Percentiles rank a stretch among this genome's conserved stretches.
phyloP scores from a whole-genome alignment of 2,113 vertebrate genomes.

The Macheiramphus alcinus region DNA sequence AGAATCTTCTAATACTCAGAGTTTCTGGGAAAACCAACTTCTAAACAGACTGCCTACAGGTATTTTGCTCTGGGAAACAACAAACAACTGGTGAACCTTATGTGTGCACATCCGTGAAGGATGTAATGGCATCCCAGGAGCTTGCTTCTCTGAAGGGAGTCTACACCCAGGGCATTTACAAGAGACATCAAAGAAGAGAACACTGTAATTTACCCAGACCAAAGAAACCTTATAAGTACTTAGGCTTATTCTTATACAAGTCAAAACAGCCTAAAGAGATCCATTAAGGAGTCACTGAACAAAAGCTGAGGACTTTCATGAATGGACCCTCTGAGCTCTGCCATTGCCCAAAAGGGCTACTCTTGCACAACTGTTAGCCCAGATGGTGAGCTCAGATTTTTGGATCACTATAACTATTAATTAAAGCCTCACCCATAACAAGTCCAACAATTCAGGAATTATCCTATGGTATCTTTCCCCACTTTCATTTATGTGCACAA shows the following conservation, averaged over 20 bases:
- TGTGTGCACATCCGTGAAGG: rapidly evolving
- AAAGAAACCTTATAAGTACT: not conserved
- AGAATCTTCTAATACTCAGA: not conserved
- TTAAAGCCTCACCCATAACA: not conserved
- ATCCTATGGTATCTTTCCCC: not conserved
- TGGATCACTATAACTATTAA: not conserved
- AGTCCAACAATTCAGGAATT: not conserved
- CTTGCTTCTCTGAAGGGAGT: not conserved
- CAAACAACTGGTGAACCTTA: not conserved
- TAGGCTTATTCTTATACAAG: not conserved
- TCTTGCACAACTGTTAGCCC: not conserved
- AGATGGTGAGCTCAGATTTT: not conserved
- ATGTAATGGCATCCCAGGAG: not conserved
- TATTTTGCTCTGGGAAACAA: not conserved
- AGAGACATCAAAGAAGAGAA: not conserved
- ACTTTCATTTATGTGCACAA: not conserved
- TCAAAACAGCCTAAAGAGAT: not conserved
- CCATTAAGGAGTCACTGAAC: not conserved
- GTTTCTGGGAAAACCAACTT: not conserved
- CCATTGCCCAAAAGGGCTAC: not conserved
- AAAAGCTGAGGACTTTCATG: not conserved
- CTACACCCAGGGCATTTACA: not conserved
- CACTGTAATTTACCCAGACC: not conserved
- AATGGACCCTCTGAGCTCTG: not conserved
- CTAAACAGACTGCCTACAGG: not conserved